These are phyloP conservation scores for Platycheirus rosarum DNA, from an alignment of 2,888 invertebrate genomes.

Conservation along the genomic window DNA sequence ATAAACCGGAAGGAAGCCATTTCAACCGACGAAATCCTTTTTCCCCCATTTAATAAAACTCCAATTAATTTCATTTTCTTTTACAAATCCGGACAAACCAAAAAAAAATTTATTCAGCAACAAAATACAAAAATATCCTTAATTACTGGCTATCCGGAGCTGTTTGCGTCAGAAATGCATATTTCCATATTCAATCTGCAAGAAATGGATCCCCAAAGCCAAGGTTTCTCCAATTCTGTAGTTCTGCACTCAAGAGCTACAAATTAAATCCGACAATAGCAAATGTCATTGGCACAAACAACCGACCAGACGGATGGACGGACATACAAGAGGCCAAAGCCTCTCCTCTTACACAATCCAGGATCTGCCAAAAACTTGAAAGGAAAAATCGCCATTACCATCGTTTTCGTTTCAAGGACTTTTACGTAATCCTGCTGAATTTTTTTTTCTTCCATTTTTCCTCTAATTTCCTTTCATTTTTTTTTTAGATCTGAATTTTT, in stretches of 20 bases:
- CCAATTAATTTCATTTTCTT: constrained; percentile 65
- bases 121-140: constrained; percentile 47
- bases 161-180: constrained; percentile 69
- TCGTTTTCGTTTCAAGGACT: constrained; percentile 48
- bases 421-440: constrained; percentile 60
- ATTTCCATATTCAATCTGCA: constrained; percentile 58
- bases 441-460: constrained; percentile 36
- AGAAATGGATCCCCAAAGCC: background rate
- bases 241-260: constrained; percentile 68
- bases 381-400: constrained; percentile 55
- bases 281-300: constrained; percentile 71
- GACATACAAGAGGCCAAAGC: constrained; percentile 57
- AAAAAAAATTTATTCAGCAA: constrained; percentile 33
- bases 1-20: constrained; percentile 46
- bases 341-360: constrained; percentile 5
- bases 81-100: background rate
- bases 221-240: constrained; percentile 24
- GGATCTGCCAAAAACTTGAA: constrained; percentile 43
- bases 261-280: constrained; percentile 70
- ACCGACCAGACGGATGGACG: constrained; percentile 69
- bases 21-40: constrained; percentile 33
- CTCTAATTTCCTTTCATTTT: constrained; percentile 20
- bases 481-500: constrained; percentile 4
- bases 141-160: constrained; percentile 53
- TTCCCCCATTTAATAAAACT: constrained; percentile 42